Evolutionary conservation across 2,113 vertebrate genomes (phyloP).

Genomic region (Mustela nigripes): DNA sequence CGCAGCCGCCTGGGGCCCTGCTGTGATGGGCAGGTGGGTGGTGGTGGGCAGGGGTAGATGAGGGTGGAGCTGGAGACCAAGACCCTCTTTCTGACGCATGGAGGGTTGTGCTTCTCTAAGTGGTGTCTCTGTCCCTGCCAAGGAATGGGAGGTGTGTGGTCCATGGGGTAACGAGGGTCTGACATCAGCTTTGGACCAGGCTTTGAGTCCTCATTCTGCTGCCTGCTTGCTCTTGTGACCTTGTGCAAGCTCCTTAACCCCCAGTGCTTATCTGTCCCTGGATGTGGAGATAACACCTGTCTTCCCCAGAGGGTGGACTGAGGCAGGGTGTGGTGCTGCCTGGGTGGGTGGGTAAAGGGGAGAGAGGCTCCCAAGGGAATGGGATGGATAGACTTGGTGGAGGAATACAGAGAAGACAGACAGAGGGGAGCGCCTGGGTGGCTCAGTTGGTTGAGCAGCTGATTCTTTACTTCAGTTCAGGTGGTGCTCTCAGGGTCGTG

Average conservation of each 20-base stretch:
- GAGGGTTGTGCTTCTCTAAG: background rate
- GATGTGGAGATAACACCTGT: background rate
- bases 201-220: background rate
- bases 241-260: constrained; percentile 20
- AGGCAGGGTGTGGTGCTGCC: accelerated
- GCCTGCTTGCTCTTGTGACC: background rate
- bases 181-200: background rate
- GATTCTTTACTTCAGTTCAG: background rate
- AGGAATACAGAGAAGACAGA: background rate
- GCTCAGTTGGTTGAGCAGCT: background rate
- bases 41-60: background rate
- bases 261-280: background rate
- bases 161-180: background rate
- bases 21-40: background rate
- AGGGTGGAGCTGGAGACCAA: background rate
- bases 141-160: background rate
- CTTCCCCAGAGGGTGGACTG: background rate
- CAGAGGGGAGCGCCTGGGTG: background rate
- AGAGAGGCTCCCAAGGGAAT: background rate
- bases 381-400: background rate
- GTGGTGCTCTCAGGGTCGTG: background rate
- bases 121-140: background rate
- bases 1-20: background rate
- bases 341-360: background rate
- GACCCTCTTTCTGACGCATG: background rate